A percentile compares a stretch with the other conserved stretches of the same genome.
Evolutionary conservation across 2,113 vertebrate species (phyloP).

Genomic region (Apaloderma vittatum): DNA sequence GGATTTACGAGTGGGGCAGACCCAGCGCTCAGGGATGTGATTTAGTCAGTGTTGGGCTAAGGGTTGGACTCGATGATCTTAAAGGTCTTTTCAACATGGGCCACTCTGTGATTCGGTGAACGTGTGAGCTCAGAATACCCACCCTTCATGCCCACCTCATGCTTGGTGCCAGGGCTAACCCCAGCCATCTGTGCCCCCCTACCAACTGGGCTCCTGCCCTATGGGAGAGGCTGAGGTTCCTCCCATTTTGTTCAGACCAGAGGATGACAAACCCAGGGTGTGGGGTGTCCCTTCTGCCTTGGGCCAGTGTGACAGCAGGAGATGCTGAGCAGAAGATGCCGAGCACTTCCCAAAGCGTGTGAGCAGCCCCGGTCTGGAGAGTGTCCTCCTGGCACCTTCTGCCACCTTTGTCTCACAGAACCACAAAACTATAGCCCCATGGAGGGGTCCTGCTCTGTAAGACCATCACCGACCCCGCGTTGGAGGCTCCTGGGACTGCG

Average conservation of each 20-base stretch:
- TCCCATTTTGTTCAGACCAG: not conserved
- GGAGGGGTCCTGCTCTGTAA: not conserved
- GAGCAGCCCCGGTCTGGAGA: not conserved
- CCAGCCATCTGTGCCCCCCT: rapidly evolving
- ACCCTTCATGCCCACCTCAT: no score
- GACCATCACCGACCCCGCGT: rapidly evolving
- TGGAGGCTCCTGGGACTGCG: not conserved
- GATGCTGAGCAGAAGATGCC: not conserved
- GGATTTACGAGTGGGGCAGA: no score
- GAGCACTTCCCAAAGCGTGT: not conserved
- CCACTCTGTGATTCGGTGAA: no score
- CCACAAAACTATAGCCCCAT: no score
- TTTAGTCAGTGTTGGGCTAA: no score
- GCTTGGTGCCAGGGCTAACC: not conserved
- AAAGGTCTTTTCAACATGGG: no score
- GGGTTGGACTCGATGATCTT: no score
- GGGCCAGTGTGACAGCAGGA: not conserved
- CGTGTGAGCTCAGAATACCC: not conserved
- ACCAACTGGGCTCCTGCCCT: not conserved
- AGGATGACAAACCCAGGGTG: not conserved
- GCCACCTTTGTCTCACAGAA: no score
- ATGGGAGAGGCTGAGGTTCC: not conserved
- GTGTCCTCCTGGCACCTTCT: not conserved
- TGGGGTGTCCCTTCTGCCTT: not conserved
- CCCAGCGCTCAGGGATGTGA: no score